phyloP scores from a whole-genome alignment of 2,888 invertebrate species.

The Alsophila aescularia region DNA sequence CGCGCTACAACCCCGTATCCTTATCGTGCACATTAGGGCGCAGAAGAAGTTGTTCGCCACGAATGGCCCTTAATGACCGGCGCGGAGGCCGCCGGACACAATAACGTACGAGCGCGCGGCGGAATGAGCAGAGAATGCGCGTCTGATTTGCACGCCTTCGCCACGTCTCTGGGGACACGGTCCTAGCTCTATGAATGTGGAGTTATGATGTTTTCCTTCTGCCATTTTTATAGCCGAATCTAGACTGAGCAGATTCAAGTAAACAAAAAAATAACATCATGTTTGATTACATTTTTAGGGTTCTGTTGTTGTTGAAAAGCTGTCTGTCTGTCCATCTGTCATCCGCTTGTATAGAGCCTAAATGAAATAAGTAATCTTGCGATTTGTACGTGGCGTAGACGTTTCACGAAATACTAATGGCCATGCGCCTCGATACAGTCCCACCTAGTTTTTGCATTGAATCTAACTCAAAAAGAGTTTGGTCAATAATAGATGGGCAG shows the following conservation, averaged over 20 bases:
- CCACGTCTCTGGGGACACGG: slow-evolving; percentile 53
- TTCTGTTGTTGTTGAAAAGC: too few species aligned
- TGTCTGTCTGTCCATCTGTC: too few species aligned
- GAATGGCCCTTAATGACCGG: slow-evolving; percentile 74
- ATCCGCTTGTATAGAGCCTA: too few species aligned
- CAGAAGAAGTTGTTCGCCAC: slow-evolving; percentile 40
- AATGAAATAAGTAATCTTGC: too few species aligned
- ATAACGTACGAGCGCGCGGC: slow-evolving; percentile 47
- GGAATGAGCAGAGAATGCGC: slow-evolving; percentile 49
- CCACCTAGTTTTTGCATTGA: too few species aligned
- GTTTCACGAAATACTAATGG: too few species aligned
- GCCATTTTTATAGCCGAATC: neutral
- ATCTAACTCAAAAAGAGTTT: too few species aligned
- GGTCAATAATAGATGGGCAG: too few species aligned
- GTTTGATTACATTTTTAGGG: too few species aligned
- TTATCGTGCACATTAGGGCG: slow-evolving; percentile 18
- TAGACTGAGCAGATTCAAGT: neutral
- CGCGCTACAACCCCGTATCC: slow-evolving; percentile 3
- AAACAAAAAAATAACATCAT: too few species aligned
- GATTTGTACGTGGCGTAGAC: too few species aligned
- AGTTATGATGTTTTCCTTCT: slow-evolving; percentile 30
- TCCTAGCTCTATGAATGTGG: slow-evolving; percentile 35
- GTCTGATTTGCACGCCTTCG: slow-evolving; percentile 58
- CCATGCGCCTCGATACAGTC: too few species aligned
- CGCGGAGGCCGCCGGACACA: slow-evolving; percentile 50